Conservation (phyloP, 2,797 vertebrate genomes). For the Anas bahamensis region DNA sequence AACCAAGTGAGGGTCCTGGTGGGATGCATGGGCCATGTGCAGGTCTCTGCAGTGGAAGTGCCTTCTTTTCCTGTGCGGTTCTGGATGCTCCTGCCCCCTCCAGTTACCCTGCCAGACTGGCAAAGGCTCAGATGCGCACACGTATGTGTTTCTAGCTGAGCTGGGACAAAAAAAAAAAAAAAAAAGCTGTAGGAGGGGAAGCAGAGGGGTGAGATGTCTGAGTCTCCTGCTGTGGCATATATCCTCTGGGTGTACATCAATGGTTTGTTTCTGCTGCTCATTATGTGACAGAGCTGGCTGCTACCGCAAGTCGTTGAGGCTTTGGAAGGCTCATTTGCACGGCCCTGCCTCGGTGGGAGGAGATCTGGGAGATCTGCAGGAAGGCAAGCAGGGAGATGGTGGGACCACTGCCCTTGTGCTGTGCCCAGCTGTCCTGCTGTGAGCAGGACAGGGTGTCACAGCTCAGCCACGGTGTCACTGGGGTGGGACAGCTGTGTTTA, state of each 20-base stretch:
- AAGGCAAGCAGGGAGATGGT: neutral
- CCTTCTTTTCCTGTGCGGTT: no score
- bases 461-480: no score
- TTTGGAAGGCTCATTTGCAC: neutral
- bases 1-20: neutral
- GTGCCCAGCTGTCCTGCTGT: neutral
- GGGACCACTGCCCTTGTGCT: accelerated
- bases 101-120: no score
- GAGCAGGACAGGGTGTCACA: accelerated
- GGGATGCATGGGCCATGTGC: accelerated
- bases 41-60: neutral
- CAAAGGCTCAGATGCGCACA: no score
- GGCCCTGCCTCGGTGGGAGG: neutral
- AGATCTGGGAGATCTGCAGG: neutral
- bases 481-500: neutral
- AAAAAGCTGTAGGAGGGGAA: neutral
- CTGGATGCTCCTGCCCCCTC: no score
- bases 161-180: no score
- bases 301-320: accelerated
- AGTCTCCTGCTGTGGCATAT: accelerated
- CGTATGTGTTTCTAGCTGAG: no score
- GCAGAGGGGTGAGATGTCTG: neutral
- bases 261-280: neutral
- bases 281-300: neutral
- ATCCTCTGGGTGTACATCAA: neutral